These are phyloP conservation scores for Steinernema carpocapsae DNA, from an alignment of 2,888 invertebrate genomes.

Conservation along the genomic window DNA sequence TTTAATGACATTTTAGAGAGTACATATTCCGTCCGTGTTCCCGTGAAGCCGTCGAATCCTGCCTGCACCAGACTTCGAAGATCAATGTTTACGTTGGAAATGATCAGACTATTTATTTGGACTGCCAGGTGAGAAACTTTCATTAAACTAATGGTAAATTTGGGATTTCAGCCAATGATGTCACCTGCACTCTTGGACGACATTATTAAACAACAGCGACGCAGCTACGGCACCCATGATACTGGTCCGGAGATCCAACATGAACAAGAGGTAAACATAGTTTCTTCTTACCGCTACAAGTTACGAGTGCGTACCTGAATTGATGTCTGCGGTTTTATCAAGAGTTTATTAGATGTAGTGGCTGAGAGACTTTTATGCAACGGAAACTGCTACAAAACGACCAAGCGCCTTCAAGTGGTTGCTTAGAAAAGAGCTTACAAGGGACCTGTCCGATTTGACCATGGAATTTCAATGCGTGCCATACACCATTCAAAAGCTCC, in stretches of 20 bases:
- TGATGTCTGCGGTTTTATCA: too few relatives aligned
- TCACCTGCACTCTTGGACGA: constrained; percentile 46
- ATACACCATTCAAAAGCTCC: too few relatives aligned
- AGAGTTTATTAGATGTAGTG: too few relatives aligned
- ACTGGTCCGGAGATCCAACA: constrained; percentile 6
- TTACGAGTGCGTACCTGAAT: too few relatives aligned
- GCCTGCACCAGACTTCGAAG: constrained; percentile 78
- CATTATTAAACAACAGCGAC: neutral
- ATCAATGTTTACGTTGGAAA: constrained; percentile 79
- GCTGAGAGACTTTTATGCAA: too few relatives aligned
- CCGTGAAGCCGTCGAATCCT: constrained; percentile 75
- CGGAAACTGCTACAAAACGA: too few relatives aligned
- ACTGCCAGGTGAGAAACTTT: constrained; percentile 75
- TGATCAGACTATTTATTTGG: constrained; percentile 82
- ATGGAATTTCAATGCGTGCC: too few relatives aligned
- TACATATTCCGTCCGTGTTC: constrained; percentile 66
- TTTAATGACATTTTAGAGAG: constrained; percentile 48
- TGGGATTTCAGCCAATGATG: constrained; percentile 43
- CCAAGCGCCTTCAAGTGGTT: too few relatives aligned
- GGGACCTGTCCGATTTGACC: too few relatives aligned
- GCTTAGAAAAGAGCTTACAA: too few relatives aligned
- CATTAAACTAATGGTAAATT: too few relatives aligned
- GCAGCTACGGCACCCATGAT: neutral
- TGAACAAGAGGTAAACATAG: constrained; percentile 19
- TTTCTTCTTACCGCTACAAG: too few relatives aligned